Evolutionary conservation across 1,140 invertebrate genomes (phyloP), one percentile per base, ranked within the genome.

Genomic region (Temnothorax nylanderi): DNA sequence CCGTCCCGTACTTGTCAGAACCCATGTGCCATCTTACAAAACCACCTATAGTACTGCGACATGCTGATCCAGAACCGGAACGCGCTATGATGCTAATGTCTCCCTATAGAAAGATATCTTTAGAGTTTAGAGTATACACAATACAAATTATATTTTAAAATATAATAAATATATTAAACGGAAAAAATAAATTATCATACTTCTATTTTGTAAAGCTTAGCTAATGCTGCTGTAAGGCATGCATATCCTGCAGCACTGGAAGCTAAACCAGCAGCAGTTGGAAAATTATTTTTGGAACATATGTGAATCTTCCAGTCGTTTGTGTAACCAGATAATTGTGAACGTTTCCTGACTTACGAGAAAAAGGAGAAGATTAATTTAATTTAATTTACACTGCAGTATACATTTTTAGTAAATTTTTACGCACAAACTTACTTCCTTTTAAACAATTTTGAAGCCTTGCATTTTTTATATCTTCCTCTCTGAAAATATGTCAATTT

Each of bases 171-270:
- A 0, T 60, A 58, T 84, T 21, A 34, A 86, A 58, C 8, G 10
- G 10, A 37, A 32, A 74, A 21, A 75, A 58, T 18, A 26, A 54
- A 34, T 88, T 62, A 76, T 84, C 32, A 44, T 91, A 95, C 94
- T 87, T 97, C 95, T 13, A 99, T 94, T 89, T 97, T 96, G 93
- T 97, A 99, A 0, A 99, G 92, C 85, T 97, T 96, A 8, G 98
- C 97, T 47, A 99, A 93, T 26, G 98, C 96, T 89, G 96, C 91
- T 96, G 97, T 97, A 54, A 98, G 95, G 94, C 98, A 99, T 34
- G 99, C 99, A 96, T 99, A 99, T 34, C 99, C 99, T 80, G 99
- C 99, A 81, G 99, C 99, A 87, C 99, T 99, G 4, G 99, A 99
- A 7, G 99, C 99, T 41, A 99, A 95, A 2, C 99, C 99, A 87